phyloP scores from a whole-genome alignment of 2,888 invertebrate species.

The Pristionchus fissidentatus region DNA sequence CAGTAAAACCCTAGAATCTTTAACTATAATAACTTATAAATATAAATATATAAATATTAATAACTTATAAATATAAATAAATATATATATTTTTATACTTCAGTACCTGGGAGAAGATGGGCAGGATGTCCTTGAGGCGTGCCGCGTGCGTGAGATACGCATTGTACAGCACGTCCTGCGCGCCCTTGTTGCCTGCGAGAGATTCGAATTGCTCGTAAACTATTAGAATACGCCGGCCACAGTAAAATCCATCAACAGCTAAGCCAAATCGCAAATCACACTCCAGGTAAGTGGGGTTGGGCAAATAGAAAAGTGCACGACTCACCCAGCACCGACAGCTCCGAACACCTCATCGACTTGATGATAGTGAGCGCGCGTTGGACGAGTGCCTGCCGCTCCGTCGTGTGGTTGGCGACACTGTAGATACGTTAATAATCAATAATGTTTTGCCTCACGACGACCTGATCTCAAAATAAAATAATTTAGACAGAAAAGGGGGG shows the following conservation, averaged over 20 bases:
- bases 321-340: neutral
- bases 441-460: too few relatives aligned
- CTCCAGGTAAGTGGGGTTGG: neutral
- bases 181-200: slow-evolving; percentile 17
- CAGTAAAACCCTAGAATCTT: neutral
- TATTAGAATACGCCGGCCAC: too few relatives aligned
- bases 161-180: slow-evolving; percentile 40
- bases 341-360: neutral
- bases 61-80: neutral
- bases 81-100: too few relatives aligned
- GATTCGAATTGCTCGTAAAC: neutral
- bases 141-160: neutral
- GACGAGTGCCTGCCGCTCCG: too few relatives aligned
- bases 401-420: too few relatives aligned
- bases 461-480: too few relatives aligned
- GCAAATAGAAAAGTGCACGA: neutral
- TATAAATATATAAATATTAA: neutral
- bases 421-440: too few relatives aligned
- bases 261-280: neutral
- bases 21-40: neutral
- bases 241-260: neutral
- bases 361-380: too few relatives aligned
- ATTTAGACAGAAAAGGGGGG: too few relatives aligned
- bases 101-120: slow-evolving; percentile 14
- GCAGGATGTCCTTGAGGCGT: neutral